phyloP scores from a whole-genome alignment of 2,113 vertebrate genomes.

The Channa argus region DNA sequence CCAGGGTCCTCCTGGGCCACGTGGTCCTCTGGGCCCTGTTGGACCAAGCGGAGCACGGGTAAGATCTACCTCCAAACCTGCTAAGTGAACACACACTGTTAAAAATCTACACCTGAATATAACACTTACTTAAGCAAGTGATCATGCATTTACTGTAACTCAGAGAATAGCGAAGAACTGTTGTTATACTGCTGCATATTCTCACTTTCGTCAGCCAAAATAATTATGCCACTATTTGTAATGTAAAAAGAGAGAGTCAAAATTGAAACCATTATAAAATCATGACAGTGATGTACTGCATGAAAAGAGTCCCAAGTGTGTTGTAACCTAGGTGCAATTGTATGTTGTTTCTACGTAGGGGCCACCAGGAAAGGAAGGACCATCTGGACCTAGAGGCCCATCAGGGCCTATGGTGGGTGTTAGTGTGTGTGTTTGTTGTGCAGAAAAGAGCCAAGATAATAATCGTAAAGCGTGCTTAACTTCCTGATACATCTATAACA shows the following conservation, averaged over 20 bases:
- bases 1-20: constrained; percentile 89
- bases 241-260: constrained; percentile 32
- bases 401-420: constrained; percentile 91
- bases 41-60: constrained; percentile 93
- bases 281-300: constrained; percentile 67
- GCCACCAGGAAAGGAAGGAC: constrained; percentile 95
- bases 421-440: constrained; percentile 42
- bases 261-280: constrained; percentile 29
- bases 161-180: not conserved
- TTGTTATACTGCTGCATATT: constrained; percentile 32
- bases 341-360: constrained; percentile 86
- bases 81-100: constrained; percentile 20
- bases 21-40: constrained; percentile 90
- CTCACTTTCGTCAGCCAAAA: constrained; percentile 34
- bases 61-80: constrained; percentile 67
- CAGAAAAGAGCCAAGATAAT: constrained; percentile 42
- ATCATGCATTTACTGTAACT: constrained; percentile 15
- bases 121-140: constrained; percentile 35
- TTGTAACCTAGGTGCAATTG: constrained; percentile 62
- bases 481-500: constrained; percentile 56
- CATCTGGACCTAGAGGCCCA: constrained; percentile 94
- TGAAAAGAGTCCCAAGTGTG: constrained; percentile 50
- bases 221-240: constrained; percentile 5
- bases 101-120: constrained; percentile 31
- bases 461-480: constrained; percentile 28